phyloP scores from a whole-genome alignment of 2,113 vertebrate genomes.

The Pygoscelis adeliae region DNA sequence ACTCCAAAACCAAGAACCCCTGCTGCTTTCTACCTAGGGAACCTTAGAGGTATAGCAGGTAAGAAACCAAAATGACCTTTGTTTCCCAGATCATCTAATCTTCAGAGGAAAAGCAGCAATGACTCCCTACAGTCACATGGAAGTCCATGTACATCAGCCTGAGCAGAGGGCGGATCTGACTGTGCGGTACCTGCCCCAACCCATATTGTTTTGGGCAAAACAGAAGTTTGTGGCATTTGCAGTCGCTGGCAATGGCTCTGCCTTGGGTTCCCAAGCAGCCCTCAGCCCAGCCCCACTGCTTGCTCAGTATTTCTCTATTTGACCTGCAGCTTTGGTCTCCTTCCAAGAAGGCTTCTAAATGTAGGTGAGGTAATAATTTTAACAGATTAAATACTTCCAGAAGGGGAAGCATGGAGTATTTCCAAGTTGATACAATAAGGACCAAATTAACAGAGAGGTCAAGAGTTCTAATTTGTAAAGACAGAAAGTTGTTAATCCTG shows the following conservation, averaged over 20 bases:
- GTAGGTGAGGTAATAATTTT: neutral
- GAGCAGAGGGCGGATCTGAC: neutral
- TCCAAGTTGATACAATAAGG: neutral
- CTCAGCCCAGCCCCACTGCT: neutral
- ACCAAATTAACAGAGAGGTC: slow-evolving; percentile 5
- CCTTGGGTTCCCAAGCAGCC: neutral
- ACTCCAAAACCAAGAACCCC: neutral
- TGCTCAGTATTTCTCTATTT: neutral
- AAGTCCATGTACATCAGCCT: neutral
- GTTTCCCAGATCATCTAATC: neutral
- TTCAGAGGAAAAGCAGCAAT: neutral
- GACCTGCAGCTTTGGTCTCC: slow-evolving; percentile 8
- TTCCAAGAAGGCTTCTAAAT: slow-evolving; percentile 7
- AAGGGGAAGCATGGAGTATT: neutral
- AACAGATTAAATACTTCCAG: slow-evolving; percentile 39
- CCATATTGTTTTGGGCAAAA: neutral
- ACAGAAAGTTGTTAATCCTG: neutral
- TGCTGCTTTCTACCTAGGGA: neutral
- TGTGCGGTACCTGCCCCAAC: neutral
- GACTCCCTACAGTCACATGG: neutral
- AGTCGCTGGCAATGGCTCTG: neutral
- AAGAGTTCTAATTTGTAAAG: neutral
- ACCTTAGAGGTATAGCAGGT: neutral
- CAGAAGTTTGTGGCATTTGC: neutral
- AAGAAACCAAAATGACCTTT: neutral